These are phyloP conservation scores for Poecilus cupreus DNA, from an alignment of 2,888 invertebrate species.

Conservation along the genomic window DNA sequence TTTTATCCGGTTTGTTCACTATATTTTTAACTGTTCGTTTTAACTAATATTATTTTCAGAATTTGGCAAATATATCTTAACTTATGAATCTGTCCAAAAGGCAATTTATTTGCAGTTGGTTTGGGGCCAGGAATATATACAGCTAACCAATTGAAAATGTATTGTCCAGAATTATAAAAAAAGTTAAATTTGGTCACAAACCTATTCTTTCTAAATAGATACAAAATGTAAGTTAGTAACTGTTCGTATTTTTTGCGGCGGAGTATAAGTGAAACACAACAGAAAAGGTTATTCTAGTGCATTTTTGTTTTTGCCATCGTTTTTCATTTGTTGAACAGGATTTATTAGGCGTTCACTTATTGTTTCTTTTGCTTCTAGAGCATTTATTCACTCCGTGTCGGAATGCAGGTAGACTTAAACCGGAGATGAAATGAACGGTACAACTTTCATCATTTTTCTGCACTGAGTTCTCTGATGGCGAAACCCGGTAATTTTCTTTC, in stretches of 20 bases:
- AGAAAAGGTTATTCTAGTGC: constrained; percentile 21
- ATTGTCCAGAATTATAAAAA: too few species aligned
- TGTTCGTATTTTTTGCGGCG: background rate
- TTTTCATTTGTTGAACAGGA: constrained; percentile 8
- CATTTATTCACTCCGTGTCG: constrained; percentile 27
- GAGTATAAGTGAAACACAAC: background rate
- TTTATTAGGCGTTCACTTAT: constrained; percentile 34
- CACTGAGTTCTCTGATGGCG: background rate
- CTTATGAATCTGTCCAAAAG: too few species aligned
- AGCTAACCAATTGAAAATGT: too few species aligned
- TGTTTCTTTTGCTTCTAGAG: constrained; percentile 22
- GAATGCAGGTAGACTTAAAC: constrained; percentile 24
- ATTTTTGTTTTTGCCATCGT: constrained; percentile 24
- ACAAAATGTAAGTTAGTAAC: background rate
- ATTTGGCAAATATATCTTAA: too few species aligned
- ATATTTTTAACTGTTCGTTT: background rate
- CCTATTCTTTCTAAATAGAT: too few species aligned
- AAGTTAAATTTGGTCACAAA: too few species aligned
- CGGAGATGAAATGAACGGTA: constrained; percentile 28
- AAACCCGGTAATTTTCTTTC: constrained; percentile 33
- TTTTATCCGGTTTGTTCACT: too few species aligned
- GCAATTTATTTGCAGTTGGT: too few species aligned
- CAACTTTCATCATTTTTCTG: constrained; percentile 31
- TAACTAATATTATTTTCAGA: background rate
- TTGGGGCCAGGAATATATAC: too few species aligned